phyloP scores from a whole-genome alignment of 2,113 vertebrate species.

The Mormyrus iriodes region DNA sequence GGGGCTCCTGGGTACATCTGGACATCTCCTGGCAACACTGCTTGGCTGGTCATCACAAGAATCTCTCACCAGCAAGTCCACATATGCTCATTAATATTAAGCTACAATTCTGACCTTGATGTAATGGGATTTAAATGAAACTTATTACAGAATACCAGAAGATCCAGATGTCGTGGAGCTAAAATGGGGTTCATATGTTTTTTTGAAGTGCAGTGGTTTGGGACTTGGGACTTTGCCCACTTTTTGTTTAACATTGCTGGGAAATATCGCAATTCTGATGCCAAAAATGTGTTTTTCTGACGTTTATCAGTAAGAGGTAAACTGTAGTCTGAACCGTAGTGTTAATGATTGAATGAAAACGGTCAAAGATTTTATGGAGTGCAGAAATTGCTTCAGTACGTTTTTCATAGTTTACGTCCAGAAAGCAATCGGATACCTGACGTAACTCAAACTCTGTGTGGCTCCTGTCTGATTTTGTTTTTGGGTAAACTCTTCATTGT shows the following conservation, averaged over 20 bases:
- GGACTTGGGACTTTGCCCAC: not conserved
- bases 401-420: not conserved
- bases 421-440: not conserved
- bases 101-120: not conserved
- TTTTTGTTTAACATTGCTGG: not conserved
- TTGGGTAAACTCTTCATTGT: not conserved
- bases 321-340: not conserved
- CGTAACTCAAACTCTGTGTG: not conserved
- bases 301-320: not conserved
- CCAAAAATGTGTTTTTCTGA: constrained; percentile 12
- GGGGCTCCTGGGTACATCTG: not conserved
- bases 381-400: not conserved
- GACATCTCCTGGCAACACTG: not conserved
- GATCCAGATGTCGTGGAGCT: not conserved
- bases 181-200: not conserved
- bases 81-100: not conserved
- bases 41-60: not conserved
- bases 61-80: not conserved
- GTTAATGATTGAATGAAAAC: not conserved
- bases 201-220: not conserved
- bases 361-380: not conserved
- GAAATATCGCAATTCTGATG: not conserved
- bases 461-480: not conserved
- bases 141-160: not conserved
- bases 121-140: not conserved